Evolutionary conservation across 2,113 vertebrate species (phyloP).

Genomic region (Hemicordylus capensis): DNA sequence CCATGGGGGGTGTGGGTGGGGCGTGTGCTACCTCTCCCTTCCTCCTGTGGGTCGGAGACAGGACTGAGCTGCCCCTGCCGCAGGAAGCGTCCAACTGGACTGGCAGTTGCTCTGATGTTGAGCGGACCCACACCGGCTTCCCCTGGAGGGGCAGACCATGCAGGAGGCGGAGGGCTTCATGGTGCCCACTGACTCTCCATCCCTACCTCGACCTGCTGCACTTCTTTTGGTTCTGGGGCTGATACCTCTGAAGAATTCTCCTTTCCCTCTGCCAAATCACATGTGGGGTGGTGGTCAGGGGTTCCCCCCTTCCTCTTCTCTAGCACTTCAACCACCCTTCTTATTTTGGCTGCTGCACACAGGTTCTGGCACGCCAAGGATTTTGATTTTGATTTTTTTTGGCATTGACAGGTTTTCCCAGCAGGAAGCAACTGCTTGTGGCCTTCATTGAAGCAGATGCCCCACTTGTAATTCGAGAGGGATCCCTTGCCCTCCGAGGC

Average conservation of each 20-base stretch:
- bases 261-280: neutral
- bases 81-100: neutral
- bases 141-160: neutral
- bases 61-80: conserved; percentile 2
- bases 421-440: neutral
- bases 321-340: neutral
- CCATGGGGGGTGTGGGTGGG: neutral
- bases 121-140: neutral
- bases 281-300: neutral
- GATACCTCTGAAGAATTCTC: neutral
- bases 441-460: neutral
- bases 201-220: conserved; percentile 27
- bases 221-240: conserved; percentile 23
- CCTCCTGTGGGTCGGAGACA: neutral
- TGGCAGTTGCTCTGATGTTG: neutral
- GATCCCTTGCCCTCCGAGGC: neutral
- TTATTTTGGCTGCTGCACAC: conserved; percentile 4
- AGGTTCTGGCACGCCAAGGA: neutral
- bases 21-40: neutral
- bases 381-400: neutral
- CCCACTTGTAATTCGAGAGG: neutral
- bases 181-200: neutral
- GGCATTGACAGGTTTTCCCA: neutral
- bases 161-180: neutral
- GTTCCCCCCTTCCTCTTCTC: neutral